Percentiles rank a stretch among this genome's conserved stretches.
These are phyloP conservation scores for Cyanocitta stelleri DNA, from an alignment of 2,113 vertebrate genomes.

Conservation along the genomic window DNA sequence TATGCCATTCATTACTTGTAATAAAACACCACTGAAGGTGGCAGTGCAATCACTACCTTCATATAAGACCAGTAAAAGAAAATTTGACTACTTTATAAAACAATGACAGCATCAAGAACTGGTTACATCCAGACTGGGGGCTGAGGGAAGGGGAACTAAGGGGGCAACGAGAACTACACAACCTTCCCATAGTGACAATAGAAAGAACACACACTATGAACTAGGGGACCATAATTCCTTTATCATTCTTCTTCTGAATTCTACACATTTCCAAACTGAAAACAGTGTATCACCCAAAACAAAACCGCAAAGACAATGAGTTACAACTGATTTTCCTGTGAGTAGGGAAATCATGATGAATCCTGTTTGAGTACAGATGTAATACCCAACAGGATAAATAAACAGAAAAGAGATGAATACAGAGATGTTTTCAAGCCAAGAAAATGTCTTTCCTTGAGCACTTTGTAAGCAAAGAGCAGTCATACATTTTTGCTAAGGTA, in stretches of 20 bases:
- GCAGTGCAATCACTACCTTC: not conserved
- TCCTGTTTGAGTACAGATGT: not conserved
- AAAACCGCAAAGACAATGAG: not conserved
- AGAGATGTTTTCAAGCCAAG: not conserved
- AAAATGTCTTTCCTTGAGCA: not conserved
- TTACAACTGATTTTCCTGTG: not conserved
- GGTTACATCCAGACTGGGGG: not conserved
- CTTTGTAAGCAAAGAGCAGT: not conserved
- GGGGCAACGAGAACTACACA: not conserved
- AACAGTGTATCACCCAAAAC: not conserved
- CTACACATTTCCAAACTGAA: not conserved
- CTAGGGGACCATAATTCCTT: not conserved
- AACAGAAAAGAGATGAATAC: not conserved
- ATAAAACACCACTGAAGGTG: not conserved
- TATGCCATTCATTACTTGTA: not conserved
- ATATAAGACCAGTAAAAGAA: not conserved
- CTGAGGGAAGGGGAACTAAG: not conserved
- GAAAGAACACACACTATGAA: not conserved
- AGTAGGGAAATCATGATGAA: not conserved
- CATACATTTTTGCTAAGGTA: not conserved
- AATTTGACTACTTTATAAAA: not conserved
- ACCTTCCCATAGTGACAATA: not conserved
- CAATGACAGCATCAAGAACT: not conserved
- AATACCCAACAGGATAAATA: not conserved
- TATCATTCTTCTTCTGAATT: not conserved